phyloP scores from a whole-genome alignment of 2,797 vertebrate genomes.

The Graptemys geographica region DNA sequence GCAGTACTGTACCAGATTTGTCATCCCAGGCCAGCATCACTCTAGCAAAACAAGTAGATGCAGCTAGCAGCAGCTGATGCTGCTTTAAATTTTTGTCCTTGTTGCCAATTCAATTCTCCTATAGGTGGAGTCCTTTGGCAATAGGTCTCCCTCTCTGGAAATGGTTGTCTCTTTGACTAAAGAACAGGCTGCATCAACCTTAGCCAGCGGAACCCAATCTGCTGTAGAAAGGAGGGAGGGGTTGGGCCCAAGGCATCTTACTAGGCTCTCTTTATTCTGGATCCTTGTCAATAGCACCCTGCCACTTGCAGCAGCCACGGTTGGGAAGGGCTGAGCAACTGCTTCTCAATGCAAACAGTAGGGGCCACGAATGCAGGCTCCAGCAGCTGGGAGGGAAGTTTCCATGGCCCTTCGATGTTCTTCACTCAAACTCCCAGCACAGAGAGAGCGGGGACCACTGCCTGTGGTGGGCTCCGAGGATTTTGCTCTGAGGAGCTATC shows the following conservation, averaged over 20 bases:
- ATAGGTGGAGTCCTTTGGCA: neutral
- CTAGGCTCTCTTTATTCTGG: too few relatives aligned
- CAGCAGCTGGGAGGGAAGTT: neutral
- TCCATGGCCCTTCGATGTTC: neutral
- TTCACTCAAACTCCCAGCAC: neutral
- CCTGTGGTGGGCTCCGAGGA: too few relatives aligned
- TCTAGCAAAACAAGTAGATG: too few relatives aligned
- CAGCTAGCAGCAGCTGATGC: neutral
- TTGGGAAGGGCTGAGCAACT: neutral
- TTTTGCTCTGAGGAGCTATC: too few relatives aligned
- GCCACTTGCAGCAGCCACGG: neutral
- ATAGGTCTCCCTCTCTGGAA: neutral
- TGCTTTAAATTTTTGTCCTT: neutral
- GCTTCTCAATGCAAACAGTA: neutral
- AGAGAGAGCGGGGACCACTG: too few relatives aligned
- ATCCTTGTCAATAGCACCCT: neutral
- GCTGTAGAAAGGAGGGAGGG: neutral
- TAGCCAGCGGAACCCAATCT: neutral
- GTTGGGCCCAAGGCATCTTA: neutral
- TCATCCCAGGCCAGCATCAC: too few relatives aligned
- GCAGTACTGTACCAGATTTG: too few relatives aligned
- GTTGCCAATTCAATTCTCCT: neutral
- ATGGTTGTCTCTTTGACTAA: accelerated
- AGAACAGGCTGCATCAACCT: neutral
- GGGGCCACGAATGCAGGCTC: too few relatives aligned